Base-by-base conservation (phyloP, 2,888 invertebrate genomes). In the Gymnoscelis rufifasciata region DNA sequence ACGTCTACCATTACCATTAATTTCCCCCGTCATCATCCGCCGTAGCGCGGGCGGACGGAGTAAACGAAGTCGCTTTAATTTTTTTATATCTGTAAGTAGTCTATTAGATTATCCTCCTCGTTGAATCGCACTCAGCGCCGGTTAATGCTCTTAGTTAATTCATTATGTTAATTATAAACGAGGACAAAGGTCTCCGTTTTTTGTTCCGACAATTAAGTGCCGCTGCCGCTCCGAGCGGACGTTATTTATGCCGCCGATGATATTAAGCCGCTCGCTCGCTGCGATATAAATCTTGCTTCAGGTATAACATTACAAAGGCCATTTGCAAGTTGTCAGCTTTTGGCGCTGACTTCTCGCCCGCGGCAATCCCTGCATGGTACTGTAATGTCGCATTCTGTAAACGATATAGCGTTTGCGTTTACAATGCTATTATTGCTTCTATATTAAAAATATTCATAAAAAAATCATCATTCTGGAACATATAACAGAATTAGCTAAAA, bases 81-180 rank as follows among this genome's bases (percentile, higher is more conserved):
- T 52, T n/a, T 48, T 45, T 47, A 47, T 40, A 13, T 47, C 39
- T 13, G 39, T 35, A 26, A 23, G 46, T 38, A 50, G 49, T 51
- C 51, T 35, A 58, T 54, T 56, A 51, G 49, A 57, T 60, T 57
- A 56, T 33, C 43, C 40, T 38, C 40, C 43, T 40, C 27, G 43
- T 49, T 56, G 56, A 55, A 56, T 57, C 54, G 50, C 54, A 54
- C 55, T 60, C 56, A 52, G 55, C 41, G 43, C 47, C 47, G 46
- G 51, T 52, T 47, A 43, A 50, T 44, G 40, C 55, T 50, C 19
- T 40, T 51, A 51, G 56, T 49, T 57, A 52, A 60, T 62, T 64
- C 57, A 58, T 63, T 59, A 62, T 60, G 64, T 62, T 63, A 53
- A 61, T 61, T 64, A 62, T 56, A 53, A 60, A 57, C 54, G 52